A percentile compares a stretch with the other conserved stretches of the same genome.
Evolutionary conservation across 1,140 invertebrate species (phyloP).

Genomic region (Drosophila setifemur): DNA sequence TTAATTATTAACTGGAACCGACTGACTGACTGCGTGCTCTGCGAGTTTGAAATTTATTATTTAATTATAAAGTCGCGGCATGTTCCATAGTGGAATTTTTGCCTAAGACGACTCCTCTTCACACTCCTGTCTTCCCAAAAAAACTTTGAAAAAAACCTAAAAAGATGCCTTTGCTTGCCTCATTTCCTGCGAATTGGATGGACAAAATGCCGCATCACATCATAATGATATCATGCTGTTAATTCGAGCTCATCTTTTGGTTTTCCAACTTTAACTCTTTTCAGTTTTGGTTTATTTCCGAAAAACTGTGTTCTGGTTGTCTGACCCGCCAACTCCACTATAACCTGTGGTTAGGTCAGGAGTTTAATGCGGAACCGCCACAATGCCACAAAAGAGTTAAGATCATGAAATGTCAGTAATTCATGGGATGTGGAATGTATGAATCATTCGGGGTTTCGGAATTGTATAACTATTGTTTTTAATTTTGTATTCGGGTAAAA

Average conservation of each 20-base stretch:
- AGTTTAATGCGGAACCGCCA: constrained; percentile 44
- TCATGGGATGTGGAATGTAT: constrained; percentile 15
- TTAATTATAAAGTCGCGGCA: constrained; percentile 71
- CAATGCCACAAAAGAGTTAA: constrained; percentile 17
- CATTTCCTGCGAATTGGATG: constrained; percentile 73
- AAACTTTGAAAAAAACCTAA: no score
- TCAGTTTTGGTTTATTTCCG: constrained; percentile 34
- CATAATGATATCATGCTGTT: constrained; percentile 66
- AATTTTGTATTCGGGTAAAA: constrained; percentile 8
- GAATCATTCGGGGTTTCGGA: constrained; percentile 5
- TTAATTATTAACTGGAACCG: constrained; percentile 68
- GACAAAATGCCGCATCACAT: constrained; percentile 27
- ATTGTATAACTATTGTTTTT: constrained; percentile 8
- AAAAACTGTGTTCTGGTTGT: constrained; percentile 47
- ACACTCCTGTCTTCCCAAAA: constrained; percentile 6
- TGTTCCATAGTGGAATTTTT: constrained; percentile 43
- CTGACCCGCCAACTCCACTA: constrained; percentile 30
- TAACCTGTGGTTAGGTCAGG: constrained; percentile 36
- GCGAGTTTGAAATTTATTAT: constrained; percentile 43
- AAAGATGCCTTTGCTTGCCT: constrained; percentile 39
- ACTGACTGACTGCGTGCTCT: constrained; percentile 3
- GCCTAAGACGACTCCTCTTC: constrained; percentile 26
- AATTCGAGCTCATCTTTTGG: constrained; percentile 47
- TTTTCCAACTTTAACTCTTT: no score
- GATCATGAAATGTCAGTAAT: constrained; percentile 15